Conservation (phyloP, 2,797 vertebrate genomes). For the Gallinago stenura region DNA sequence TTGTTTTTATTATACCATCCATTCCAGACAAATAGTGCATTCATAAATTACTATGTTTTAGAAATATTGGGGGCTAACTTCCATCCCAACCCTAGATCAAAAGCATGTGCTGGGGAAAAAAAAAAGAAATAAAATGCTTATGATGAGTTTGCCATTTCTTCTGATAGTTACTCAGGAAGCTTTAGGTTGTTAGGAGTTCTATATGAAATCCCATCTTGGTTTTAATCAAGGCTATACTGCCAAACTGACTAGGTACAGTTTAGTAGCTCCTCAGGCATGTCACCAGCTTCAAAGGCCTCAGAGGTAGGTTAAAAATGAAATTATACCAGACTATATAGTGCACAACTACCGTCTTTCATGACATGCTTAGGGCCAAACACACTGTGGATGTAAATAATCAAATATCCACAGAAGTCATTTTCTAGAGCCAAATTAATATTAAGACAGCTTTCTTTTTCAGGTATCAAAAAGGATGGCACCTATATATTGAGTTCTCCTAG, state of each 20-base stretch:
- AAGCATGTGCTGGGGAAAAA: background rate
- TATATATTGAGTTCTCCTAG: background rate
- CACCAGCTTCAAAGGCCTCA: slow-evolving; percentile 10
- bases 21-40: background rate
- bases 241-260: background rate
- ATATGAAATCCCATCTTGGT: background rate
- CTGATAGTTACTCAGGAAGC: background rate
- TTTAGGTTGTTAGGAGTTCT: background rate
- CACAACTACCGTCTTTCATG: background rate
- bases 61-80: background rate
- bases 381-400: background rate
- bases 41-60: slow-evolving; percentile 33
- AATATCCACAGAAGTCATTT: background rate
- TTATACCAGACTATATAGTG: background rate
- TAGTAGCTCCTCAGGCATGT: background rate
- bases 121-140: background rate
- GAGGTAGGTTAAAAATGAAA: background rate
- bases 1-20: slow-evolving; percentile 24
- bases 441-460: background rate
- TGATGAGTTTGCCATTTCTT: slow-evolving; percentile 13
- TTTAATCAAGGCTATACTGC: slow-evolving; percentile 18
- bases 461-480: background rate
- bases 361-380: background rate
- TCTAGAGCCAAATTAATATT: background rate
- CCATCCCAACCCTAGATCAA: background rate